phyloP scores from a whole-genome alignment of 2,113 vertebrate genomes.

The Lutjanus erythropterus region DNA sequence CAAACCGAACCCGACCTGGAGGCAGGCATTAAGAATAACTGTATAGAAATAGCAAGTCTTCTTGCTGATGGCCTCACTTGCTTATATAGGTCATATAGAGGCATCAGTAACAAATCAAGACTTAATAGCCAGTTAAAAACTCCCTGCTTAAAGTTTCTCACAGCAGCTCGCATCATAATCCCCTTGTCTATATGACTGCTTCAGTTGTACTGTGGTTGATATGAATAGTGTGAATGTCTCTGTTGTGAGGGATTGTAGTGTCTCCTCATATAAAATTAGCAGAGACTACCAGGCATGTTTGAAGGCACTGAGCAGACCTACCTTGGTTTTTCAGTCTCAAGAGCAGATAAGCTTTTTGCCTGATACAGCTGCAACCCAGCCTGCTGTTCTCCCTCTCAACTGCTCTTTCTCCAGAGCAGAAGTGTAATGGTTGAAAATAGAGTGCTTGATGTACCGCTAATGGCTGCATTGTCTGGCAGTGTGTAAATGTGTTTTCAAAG shows the following conservation, averaged over 20 bases:
- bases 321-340: constrained; percentile 32
- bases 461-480: constrained; percentile 67
- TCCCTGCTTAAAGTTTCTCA: no score
- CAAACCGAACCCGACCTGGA: no score
- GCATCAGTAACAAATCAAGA: no score
- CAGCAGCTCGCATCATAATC: no score
- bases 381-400: constrained; percentile 46
- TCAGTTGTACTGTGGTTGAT: not conserved
- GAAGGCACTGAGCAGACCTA: constrained; percentile 6
- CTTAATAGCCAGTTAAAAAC: no score
- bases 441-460: constrained; percentile 72
- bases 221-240: not conserved
- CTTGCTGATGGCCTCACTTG: no score
- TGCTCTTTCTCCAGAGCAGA: constrained; percentile 41
- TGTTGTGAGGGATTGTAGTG: not conserved
- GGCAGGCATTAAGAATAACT: no score
- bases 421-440: constrained; percentile 70
- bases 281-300: constrained; percentile 29
- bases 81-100: no score
- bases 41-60: no score
- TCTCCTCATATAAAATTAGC: not conserved
- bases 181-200: no score
- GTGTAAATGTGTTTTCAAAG: constrained; percentile 76
- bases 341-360: constrained; percentile 39
- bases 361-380: constrained; percentile 22